phyloP scores from a whole-genome alignment of 1,140 invertebrate genomes.

The Marisa cornuarietis region DNA sequence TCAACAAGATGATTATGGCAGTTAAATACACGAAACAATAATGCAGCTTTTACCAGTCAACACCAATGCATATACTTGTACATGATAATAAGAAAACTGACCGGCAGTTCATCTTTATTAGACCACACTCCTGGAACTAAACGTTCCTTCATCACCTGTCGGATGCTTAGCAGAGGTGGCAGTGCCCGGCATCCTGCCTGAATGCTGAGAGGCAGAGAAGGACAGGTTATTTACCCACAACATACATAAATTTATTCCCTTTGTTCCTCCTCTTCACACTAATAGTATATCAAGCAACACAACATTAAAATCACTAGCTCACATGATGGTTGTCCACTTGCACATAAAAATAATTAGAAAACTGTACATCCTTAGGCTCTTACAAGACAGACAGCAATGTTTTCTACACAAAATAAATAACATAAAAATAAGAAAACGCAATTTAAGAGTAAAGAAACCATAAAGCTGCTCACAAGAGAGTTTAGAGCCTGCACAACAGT shows the following conservation, averaged over 20 bases:
- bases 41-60: not conserved
- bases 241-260: too few species aligned
- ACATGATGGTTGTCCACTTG: too few species aligned
- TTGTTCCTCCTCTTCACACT: not conserved
- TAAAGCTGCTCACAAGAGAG: too few species aligned
- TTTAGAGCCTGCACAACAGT: too few species aligned
- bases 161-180: constrained; percentile 92
- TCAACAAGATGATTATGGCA: too few species aligned
- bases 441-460: too few species aligned
- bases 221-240: too few species aligned
- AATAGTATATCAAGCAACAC: not conserved
- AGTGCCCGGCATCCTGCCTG: constrained; percentile 92
- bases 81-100: constrained; percentile 68
- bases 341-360: too few species aligned
- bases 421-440: too few species aligned
- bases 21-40: not conserved
- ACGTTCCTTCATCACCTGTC: constrained; percentile 95
- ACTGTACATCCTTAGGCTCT: too few species aligned
- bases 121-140: constrained; percentile 94
- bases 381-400: too few species aligned
- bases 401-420: too few species aligned
- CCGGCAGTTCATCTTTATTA: constrained; percentile 94
- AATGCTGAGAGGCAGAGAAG: constrained; percentile 70
- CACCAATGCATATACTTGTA: not conserved
- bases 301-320: not conserved